Evolutionary conservation across 2,888 invertebrate genomes (phyloP).

Genomic region (Callosobruchus maculatus): DNA sequence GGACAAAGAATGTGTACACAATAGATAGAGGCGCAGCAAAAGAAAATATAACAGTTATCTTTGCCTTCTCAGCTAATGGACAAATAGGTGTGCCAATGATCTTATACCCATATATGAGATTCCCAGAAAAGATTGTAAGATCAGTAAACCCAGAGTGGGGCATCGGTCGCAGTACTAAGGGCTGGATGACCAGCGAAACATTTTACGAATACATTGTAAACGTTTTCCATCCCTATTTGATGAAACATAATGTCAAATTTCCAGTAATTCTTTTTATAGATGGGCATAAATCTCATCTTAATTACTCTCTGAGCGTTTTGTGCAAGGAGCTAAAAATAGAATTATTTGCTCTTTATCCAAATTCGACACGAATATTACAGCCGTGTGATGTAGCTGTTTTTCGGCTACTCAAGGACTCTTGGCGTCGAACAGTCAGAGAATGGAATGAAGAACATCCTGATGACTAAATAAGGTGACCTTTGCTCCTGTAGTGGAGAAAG

Average conservation of each 20-base stretch:
- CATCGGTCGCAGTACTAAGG: not conserved
- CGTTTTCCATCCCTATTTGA: constrained; percentile 25
- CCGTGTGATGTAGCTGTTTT: constrained; percentile 6
- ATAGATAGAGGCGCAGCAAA: constrained; percentile 13
- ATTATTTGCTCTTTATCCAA: constrained; percentile 11
- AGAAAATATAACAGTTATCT: not conserved
- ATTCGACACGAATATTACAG: constrained; percentile 8
- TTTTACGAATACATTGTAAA: constrained; percentile 21
- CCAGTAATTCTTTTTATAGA: constrained; percentile 16
- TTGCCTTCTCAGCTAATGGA: not conserved
- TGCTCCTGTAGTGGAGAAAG: not conserved
- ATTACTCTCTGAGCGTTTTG: not conserved
- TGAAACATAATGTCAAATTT: constrained; percentile 24
- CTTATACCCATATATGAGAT: not conserved
- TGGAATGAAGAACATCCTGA: not conserved
- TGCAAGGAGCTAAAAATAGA: constrained; percentile 4
- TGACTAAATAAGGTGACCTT: constrained; percentile 17
- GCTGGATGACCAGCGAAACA: not conserved
- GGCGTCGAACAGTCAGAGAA: constrained; percentile 11
- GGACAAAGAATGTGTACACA: constrained; percentile 16
- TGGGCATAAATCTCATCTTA: not conserved
- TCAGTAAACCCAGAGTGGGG: constrained; percentile 4
- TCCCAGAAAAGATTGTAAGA: constrained; percentile 9
- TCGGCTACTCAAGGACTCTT: not conserved
- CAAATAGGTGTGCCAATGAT: constrained; percentile 6